Conservation (phyloP, 1,140 invertebrate species). For the Anastrepha ludens region DNA sequence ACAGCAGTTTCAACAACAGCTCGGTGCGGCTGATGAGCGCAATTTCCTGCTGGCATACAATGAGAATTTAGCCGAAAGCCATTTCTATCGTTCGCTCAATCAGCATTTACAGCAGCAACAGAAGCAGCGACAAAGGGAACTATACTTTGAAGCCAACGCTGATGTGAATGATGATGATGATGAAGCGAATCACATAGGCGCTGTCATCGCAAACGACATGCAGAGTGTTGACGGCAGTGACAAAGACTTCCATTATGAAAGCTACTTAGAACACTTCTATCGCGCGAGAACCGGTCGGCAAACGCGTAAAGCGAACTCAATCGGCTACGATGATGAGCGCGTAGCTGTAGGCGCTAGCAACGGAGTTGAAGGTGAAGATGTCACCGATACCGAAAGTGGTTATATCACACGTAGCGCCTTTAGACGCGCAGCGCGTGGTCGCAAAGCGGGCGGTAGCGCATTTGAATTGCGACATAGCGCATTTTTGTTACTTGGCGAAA, state of each 20-base stretch:
- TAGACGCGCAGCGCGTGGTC: not conserved
- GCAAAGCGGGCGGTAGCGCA: constrained; percentile 3
- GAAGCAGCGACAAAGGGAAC: constrained; percentile 53
- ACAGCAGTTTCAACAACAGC: constrained; percentile 41
- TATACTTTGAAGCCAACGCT: not conserved
- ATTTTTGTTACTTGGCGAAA: not conserved
- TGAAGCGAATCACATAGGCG: not conserved
- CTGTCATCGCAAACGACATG: not conserved
- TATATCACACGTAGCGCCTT: constrained; percentile 28
- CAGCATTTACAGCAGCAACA: constrained; percentile 66
- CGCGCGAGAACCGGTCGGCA: constrained; percentile 33
- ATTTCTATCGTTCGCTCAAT: constrained; percentile 72
- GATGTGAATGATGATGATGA: not conserved
- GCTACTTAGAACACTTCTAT: constrained; percentile 70
- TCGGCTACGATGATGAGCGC: constrained; percentile 53
- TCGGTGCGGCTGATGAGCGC: not conserved
- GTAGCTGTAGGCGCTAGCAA: not conserved
- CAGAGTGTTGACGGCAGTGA: constrained; percentile 1
- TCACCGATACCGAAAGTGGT: not conserved
- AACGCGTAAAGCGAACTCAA: constrained; percentile 29
- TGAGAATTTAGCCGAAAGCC: constrained; percentile 71
- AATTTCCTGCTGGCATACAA: constrained; percentile 61
- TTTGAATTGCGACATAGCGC: constrained; percentile 19
- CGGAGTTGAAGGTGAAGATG: not conserved
- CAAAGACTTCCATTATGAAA: constrained; percentile 61